These are phyloP conservation scores for Noctua fimbriata DNA, from an alignment of 2,888 invertebrate species.

Conservation along the genomic window DNA sequence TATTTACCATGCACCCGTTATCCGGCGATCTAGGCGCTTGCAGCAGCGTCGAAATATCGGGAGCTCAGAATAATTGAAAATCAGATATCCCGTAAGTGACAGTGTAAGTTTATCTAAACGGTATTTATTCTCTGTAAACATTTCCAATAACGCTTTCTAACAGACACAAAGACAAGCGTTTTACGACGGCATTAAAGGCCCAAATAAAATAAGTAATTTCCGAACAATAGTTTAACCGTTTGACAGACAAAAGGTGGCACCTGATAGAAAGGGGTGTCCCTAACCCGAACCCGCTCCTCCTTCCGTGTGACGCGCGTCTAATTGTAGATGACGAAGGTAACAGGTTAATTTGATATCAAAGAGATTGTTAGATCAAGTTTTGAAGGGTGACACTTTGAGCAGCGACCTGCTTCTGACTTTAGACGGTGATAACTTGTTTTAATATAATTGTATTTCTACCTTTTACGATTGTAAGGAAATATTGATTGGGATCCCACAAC, in stretches of 20 bases:
- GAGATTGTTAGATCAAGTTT: slow-evolving; percentile 62
- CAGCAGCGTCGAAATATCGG: too few species aligned
- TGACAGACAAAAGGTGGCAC: slow-evolving; percentile 49
- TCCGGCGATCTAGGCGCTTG: too few species aligned
- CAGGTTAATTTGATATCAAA: slow-evolving; percentile 64
- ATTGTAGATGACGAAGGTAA: slow-evolving; percentile 60
- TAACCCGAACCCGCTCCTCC: slow-evolving; percentile 26
- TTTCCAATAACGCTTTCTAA: slow-evolving; percentile 1
- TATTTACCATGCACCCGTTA: too few species aligned
- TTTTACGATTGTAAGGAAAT: slow-evolving; percentile 9
- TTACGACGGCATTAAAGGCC: slow-evolving; percentile 15
- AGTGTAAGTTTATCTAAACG: not conserved
- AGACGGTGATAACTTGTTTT: slow-evolving; percentile 26
- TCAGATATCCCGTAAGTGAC: too few species aligned
- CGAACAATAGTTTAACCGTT: slow-evolving; percentile 38
- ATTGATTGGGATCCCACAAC: not conserved
- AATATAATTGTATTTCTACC: slow-evolving; percentile 8
- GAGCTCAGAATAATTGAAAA: too few species aligned
- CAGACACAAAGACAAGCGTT: slow-evolving; percentile 7
- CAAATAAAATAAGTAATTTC: slow-evolving; percentile 38
- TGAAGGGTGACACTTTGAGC: slow-evolving; percentile 57
- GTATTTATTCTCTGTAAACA: slow-evolving; percentile 7
- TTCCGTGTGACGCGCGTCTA: slow-evolving; percentile 55
- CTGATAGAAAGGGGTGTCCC: slow-evolving; percentile 43
- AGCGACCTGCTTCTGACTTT: slow-evolving; percentile 29